Evolutionary conservation across 2,888 invertebrate genomes (phyloP), one percentile per base, ranked within the genome.

Genomic region (Anorthoa munda): DNA sequence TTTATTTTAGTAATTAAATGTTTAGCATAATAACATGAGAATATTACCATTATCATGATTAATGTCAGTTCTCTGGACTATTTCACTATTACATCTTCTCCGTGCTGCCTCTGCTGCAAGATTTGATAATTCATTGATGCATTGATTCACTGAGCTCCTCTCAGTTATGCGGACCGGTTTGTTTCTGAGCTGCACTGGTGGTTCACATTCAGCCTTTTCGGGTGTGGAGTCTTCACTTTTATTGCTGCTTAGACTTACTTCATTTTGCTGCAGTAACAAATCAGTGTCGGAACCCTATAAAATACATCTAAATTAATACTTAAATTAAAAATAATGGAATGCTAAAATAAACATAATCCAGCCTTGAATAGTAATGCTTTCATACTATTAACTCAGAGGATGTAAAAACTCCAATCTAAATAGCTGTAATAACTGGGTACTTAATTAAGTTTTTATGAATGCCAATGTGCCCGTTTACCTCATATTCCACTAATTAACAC

Each of bases 91-190:
- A 80, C 96, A 97, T 77, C 96, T 93, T 86, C 96, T 95, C 66
- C 94, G 88, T 39, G 93, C 92, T 73, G 93, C 94, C 76, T 95
- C 96, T 2, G 93, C 94, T 39, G 93, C 94, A 64, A 96, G 88
- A 83, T 96, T 97, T n/a, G 96, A 97, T 83, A 98, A 93, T 91
- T 98, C 98, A 87, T 97, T 97, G 85, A 98, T 97, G 91, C 98
- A 98, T 93, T 98, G 97, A 88, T 97, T 97, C 15, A 97, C 96
- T 2, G 96, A 96, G 84, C 94, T 96, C 70, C 96, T 91, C 80
- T 96, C 96, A 3, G 93, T 95, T 45, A 93, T 84, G 61, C 90
- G 91, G 48, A 91, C 90, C 2, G 94, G 93, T 80, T 95, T 96
- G 51, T 86, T 92, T 76, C 96, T 92, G 51, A 96, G 90, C 86